Conservation (phyloP, 2,888 invertebrate species). For the Bhutanitis thaidina region DNA sequence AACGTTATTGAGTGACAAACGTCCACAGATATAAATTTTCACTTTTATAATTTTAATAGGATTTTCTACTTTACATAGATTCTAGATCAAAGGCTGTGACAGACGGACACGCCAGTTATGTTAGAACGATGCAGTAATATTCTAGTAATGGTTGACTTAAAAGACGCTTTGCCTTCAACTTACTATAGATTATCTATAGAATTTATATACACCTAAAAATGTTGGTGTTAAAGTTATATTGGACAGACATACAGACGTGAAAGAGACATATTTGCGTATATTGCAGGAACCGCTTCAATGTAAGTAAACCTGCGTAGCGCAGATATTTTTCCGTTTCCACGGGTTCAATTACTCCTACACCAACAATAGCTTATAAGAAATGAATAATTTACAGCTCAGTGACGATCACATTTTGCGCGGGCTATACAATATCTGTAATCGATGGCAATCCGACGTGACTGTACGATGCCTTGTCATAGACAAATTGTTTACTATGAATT, state of each 20-base stretch:
- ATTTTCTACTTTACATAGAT: no score
- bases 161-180: no score
- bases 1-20: no score
- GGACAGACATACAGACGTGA: background rate
- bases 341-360: conserved; percentile 15
- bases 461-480: background rate
- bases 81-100: no score
- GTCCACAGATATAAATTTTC: no score
- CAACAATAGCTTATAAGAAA: conserved; percentile 3
- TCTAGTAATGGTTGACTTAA: no score
- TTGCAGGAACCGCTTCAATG: no score
- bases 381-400: background rate
- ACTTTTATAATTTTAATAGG: no score
- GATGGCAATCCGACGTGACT: background rate
- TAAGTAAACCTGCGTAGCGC: background rate
- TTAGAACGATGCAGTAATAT: no score
- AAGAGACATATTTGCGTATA: no score
- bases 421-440: background rate
- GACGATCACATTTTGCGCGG: background rate
- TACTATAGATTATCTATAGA: no score
- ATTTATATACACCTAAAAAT: background rate
- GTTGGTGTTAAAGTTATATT: background rate
- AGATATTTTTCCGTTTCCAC: conserved; percentile 11
- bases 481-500: background rate
- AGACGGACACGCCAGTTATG: no score